phyloP scores from a whole-genome alignment of 2,113 vertebrate species.

The Platycercus adscitus region DNA sequence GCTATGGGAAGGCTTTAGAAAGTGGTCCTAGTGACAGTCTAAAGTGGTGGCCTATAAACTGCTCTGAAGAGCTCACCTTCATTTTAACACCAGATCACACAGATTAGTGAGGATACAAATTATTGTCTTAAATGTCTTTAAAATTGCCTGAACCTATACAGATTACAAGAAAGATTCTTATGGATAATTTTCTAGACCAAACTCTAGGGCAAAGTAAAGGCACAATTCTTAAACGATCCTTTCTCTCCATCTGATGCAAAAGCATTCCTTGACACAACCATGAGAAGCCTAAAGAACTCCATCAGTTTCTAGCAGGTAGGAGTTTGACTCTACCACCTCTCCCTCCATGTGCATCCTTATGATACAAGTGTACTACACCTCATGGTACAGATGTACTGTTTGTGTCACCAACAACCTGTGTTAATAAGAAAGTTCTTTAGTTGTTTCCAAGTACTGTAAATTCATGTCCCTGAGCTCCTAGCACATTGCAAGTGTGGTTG shows the following conservation, averaged over 20 bases:
- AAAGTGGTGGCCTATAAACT: neutral
- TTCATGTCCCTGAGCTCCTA: neutral
- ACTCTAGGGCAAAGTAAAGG: neutral
- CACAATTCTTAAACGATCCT: neutral
- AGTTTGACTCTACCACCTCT: neutral
- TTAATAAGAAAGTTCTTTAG: neutral
- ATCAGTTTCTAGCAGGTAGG: neutral
- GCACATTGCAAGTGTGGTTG: neutral
- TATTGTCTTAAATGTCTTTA: neutral
- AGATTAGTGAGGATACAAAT: neutral
- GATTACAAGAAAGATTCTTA: neutral
- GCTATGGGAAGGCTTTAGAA: neutral
- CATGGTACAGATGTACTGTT: neutral
- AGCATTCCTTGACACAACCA: neutral
- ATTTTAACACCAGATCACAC: neutral
- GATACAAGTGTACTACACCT: neutral
- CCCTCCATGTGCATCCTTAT: neutral
- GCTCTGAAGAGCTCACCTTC: neutral
- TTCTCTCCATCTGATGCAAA: neutral
- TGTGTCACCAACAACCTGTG: neutral
- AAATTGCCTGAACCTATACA: neutral
- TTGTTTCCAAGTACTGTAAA: neutral
- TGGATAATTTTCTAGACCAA: neutral
- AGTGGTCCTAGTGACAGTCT: neutral
- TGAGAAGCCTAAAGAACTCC: neutral